A percentile compares a stretch with the other conserved stretches of the same genome.
Conservation (phyloP, 2,797 vertebrate genomes). For the Otolemur crassicaudatus region DNA sequence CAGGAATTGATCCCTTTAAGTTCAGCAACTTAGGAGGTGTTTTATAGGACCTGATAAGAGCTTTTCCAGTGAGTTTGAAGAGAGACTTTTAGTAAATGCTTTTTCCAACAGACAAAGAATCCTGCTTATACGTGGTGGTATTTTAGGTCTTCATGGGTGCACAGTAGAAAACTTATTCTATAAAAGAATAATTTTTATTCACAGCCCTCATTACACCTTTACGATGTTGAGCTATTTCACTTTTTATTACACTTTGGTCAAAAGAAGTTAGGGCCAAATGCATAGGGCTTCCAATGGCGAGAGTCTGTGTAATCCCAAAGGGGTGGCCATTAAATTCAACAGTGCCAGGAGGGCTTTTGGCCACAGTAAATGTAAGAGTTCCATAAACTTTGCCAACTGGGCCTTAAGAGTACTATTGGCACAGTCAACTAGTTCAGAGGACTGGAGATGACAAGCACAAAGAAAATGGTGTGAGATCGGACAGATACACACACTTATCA, state of each 20-base stretch:
- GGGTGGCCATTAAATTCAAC: background rate
- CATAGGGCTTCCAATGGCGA: background rate
- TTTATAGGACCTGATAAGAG: background rate
- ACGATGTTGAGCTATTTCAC: background rate
- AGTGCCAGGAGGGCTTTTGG: background rate
- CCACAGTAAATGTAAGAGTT: background rate
- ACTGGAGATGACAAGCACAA: background rate
- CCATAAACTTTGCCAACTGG: background rate
- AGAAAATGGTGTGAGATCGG: background rate
- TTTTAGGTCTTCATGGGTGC: background rate
- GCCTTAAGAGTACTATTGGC: background rate
- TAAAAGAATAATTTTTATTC: background rate
- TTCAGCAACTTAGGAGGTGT: background rate
- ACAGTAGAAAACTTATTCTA: background rate
- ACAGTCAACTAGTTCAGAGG: background rate
- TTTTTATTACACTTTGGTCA: background rate
- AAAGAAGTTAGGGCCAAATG: background rate
- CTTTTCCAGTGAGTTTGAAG: background rate
- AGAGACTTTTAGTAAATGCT: background rate
- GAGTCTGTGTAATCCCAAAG: background rate
- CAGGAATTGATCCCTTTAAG: background rate
- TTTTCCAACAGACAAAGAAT: background rate
- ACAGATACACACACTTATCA: background rate
- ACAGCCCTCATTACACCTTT: background rate
- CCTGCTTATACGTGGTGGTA: background rate